Evolutionary conservation across 1,140 invertebrate genomes (phyloP).

Genomic region (Drosophila oshimai): DNA sequence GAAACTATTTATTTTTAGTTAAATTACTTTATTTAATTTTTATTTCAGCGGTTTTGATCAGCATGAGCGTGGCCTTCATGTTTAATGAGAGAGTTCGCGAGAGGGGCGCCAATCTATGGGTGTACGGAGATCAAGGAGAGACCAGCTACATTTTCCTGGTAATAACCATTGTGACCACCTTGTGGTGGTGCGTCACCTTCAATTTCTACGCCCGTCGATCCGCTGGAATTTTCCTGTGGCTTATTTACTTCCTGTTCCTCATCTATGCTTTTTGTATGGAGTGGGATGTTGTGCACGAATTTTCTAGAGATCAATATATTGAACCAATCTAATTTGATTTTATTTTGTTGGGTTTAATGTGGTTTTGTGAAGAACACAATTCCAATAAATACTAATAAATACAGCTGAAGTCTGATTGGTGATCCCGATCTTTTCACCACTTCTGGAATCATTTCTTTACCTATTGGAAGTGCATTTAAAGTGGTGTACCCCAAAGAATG

Average conservation of each 20-base stretch:
- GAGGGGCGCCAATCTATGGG: constrained; percentile 1
- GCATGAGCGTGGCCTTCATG: constrained; percentile 29
- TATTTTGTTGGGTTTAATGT: not conserved
- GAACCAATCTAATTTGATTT: constrained; percentile 6
- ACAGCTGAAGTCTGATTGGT: too few species aligned
- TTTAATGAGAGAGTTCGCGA: constrained; percentile 23
- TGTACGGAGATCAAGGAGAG: constrained; percentile 26
- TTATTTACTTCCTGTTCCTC: constrained; percentile 22
- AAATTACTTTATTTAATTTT: not conserved
- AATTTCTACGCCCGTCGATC: constrained; percentile 46
- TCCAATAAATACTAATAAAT: too few species aligned
- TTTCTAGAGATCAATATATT: constrained; percentile 3
- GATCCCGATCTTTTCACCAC: too few species aligned
- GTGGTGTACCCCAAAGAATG: too few species aligned
- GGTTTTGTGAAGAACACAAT: not conserved
- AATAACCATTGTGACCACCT: constrained; percentile 3
- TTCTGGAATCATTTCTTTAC: too few species aligned
- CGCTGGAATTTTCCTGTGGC: constrained; percentile 27
- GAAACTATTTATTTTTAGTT: not conserved
- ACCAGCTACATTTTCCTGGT: constrained; percentile 40
- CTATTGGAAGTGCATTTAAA: too few species aligned
- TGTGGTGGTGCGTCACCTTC: constrained; percentile 32
- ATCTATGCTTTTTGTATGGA: constrained; percentile 20
- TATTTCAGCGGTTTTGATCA: constrained; percentile 24
- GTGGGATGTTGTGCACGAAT: constrained; percentile 25